These are phyloP conservation scores for Stegastes partitus DNA, from an alignment of 2,113 vertebrate species.

Conservation along the genomic window DNA sequence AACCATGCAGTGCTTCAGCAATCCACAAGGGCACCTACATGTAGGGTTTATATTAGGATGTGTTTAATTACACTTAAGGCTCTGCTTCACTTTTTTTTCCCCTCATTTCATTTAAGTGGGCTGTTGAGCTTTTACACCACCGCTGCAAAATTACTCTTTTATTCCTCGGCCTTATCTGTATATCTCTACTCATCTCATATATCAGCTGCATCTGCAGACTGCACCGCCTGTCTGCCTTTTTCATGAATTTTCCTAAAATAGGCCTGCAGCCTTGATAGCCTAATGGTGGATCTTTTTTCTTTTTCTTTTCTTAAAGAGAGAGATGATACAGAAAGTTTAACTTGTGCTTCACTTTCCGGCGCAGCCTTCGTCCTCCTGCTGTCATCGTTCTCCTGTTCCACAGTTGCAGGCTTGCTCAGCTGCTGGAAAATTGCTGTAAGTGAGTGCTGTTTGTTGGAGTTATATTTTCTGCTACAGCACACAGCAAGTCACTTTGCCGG, in stretches of 20 bases:
- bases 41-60: background rate
- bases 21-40: background rate
- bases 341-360: constrained; percentile 13
- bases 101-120: background rate
- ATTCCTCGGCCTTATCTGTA: background rate
- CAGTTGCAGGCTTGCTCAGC: constrained; percentile 26
- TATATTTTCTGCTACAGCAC: constrained; percentile 40
- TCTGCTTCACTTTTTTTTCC: background rate
- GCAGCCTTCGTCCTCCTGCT: constrained; percentile 16
- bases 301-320: background rate
- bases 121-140: background rate
- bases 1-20: too few relatives aligned
- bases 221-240: background rate
- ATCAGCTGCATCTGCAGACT: background rate
- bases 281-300: too few relatives aligned
- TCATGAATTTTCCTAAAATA: background rate
- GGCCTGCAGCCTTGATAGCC: background rate
- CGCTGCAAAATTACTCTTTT: background rate
- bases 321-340: background rate
- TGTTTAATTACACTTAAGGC: background rate
- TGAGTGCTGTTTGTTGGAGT: constrained; percentile 32
- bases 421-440: constrained; percentile 47
- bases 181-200: background rate
- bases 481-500: constrained; percentile 15
- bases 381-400: constrained; percentile 11